Evolutionary conservation across 2,797 vertebrate genomes (phyloP).

Genomic region (Eulemur mongoz): DNA sequence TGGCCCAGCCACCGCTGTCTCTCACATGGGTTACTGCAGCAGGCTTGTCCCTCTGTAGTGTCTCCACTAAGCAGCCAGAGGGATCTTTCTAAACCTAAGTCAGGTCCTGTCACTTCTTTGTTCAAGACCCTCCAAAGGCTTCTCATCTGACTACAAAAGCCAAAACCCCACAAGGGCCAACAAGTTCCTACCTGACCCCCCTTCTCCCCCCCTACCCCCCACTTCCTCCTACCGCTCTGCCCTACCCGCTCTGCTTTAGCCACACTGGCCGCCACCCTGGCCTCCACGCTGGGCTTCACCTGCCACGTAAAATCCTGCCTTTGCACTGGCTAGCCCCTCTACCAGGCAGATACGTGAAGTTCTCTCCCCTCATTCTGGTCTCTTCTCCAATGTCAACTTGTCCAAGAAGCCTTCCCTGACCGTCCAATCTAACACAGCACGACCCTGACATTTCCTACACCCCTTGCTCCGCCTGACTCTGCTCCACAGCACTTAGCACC

Average conservation of each 20-base stretch:
- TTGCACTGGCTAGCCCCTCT: neutral
- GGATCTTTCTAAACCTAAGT: neutral
- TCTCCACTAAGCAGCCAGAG: neutral
- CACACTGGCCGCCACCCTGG: too few relatives aligned
- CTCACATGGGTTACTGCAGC: neutral
- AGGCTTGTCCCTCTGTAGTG: neutral
- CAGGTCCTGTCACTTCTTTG: neutral
- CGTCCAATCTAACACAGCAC: neutral
- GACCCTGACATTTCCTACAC: neutral
- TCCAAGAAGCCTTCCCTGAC: neutral
- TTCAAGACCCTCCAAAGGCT: neutral
- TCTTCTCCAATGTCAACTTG: neutral
- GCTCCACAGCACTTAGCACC: neutral
- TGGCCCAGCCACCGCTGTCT: neutral
- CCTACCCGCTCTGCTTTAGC: neutral
- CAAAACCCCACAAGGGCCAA: neutral
- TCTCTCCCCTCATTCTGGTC: neutral
- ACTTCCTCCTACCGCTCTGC: neutral
- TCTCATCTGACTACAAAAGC: neutral
- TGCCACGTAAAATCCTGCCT: neutral
- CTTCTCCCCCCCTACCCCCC: accelerated
- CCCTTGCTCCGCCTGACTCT: neutral
- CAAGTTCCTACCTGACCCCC: neutral
- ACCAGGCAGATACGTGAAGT: neutral
- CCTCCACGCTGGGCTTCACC: neutral